Evolutionary conservation across 2,797 vertebrate species (phyloP), one percentile per base, ranked within the genome.

Genomic region (Psittacula echo): DNA sequence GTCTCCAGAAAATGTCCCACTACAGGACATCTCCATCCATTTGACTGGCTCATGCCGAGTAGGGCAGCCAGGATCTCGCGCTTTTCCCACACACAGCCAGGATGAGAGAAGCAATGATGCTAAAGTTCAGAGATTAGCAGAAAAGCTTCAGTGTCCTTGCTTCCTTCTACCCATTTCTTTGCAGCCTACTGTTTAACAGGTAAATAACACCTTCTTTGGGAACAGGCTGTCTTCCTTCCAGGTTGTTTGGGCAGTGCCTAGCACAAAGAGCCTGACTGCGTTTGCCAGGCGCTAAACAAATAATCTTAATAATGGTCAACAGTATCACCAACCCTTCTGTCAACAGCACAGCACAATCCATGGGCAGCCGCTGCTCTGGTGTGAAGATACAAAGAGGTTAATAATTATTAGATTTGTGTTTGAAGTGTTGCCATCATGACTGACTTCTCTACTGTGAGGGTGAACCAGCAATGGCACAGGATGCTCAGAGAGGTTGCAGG

Each of bases 231-330:
- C 44, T 62, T 62, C 73, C 50, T 76, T 56, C 18, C 77, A 66
- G 42, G 51, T 83, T 79, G 34, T 86, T 85, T 61, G 44, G 39
- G 71, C 27, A 79, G 42, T 54, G 47, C 54, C 76, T 62, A 51
- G 53, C 37, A 81, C 15, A 21, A 64, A 83, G 27, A 64, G 50
- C 42, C n/a, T 27, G 29, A 86, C 2, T 73, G 70, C 5, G 3
- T 54, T 86, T 65, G n/a, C 47, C 53, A 81, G 50, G 37, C 50
- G 44, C 71, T 91, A 79, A 86, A 84, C 62, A 94, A 93, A 91
- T 80, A 90, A 87, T 6, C 45, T 45, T 64, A 83, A 41, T 41
- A 87, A 89, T 17, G 48, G 77, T 11, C 14, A 14, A 58, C 22
- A 27, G 21, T 62, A 73, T 50, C 65, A 85, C 37, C 34, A 79